Base-by-base conservation (phyloP, 2,797 vertebrate genomes). In the Scyliorhinus canicula region DNA sequence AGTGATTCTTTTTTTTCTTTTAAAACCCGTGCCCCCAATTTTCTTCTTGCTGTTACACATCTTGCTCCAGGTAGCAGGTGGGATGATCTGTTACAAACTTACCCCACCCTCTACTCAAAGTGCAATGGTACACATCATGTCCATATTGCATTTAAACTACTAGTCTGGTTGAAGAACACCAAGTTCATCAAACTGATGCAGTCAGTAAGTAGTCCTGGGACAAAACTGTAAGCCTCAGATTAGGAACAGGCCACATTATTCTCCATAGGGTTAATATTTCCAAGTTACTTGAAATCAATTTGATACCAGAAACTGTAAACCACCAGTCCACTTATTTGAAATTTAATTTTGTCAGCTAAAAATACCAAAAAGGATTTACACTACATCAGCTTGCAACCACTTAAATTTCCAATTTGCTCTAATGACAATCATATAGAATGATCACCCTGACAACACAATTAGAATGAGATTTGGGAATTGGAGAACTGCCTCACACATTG, bases 1-100 rank as follows among this genome's bases (percentile, higher is more conserved):
- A 91, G 57, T 91, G 88, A 91, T 91, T 65, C 6, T n/a, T 91
- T 91, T n/a, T n/a, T n/a, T n/a, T n/a, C n/a, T n/a, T n/a, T n/a
- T n/a, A n/a, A n/a, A n/a, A 28, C 26, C 88, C n/a, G 21, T 12
- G 7, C 88, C 60, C 40, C n/a, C 12, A 91, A 65, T 65, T 91
- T 91, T 26, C 88, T 63, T 47, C n/a, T 44, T 63, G 35, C 57
- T 63, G n/a, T 21, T 19, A 63, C 60, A 57, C 60, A 91, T 65
- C 60, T 60, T 63, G 88, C 88, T 91, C 60, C n/a, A 65, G 44
- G 88, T 65, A 63, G 40, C 2, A 44, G 88, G 21, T 4, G 40
- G n/a, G 60, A 44, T 47, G 44, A 44, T 47, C 79, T 47, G 79
- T 47, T 47, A 40, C 79, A 65, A 91, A 91, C n/a, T 65, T 65